These are phyloP conservation scores for Datnioides undecimradiatus DNA, from an alignment of 2,113 vertebrate genomes.

Conservation along the genomic window DNA sequence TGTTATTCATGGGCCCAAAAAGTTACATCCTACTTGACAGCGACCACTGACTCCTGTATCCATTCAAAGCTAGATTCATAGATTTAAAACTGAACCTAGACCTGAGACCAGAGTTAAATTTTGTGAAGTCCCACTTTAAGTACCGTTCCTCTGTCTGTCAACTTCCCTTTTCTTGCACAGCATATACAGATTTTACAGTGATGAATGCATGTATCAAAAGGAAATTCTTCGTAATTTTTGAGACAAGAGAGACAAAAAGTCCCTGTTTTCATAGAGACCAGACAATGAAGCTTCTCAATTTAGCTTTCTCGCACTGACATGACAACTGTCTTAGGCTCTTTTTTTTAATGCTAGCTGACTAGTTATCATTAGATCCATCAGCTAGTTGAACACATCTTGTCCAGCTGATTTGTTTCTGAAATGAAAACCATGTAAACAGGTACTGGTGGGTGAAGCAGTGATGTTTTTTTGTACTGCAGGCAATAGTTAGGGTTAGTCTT, in stretches of 20 bases:
- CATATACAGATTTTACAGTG: neutral
- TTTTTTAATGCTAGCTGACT: neutral
- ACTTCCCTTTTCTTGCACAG: neutral
- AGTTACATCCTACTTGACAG: slow-evolving; percentile 31
- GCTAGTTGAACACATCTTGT: neutral
- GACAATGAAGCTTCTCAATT: neutral
- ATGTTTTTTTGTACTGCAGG: neutral
- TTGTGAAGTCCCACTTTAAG: neutral
- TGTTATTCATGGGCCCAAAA: slow-evolving; percentile 43
- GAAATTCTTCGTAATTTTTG: neutral
- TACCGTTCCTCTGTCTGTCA: neutral
- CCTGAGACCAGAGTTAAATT: neutral
- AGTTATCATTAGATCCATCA: neutral
- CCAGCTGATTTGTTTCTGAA: neutral
- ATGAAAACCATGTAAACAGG: neutral
- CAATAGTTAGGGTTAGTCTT: too few species aligned
- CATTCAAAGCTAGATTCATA: slow-evolving; percentile 20
- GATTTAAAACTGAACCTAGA: slow-evolving; percentile 31
- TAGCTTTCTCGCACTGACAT: too few species aligned
- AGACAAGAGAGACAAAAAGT: neutral
- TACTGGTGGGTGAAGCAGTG: neutral
- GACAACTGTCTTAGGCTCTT: neutral
- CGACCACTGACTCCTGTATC: slow-evolving; percentile 16
- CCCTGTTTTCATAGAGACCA: neutral
- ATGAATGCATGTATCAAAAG: neutral